phyloP scores from a whole-genome alignment of 2,888 invertebrate genomes.

The Pharmacophagus antenor region DNA sequence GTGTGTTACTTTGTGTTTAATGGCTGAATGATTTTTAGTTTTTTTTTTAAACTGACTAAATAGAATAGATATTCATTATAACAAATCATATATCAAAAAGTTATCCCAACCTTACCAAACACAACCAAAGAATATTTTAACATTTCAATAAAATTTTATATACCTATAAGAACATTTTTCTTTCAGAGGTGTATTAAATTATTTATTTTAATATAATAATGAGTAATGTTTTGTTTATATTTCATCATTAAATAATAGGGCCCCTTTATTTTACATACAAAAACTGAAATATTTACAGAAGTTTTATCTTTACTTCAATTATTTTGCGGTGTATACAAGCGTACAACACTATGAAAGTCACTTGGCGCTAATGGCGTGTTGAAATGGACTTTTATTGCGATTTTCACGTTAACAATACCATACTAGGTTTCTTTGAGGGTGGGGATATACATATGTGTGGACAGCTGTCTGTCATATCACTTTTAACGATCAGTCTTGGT shows the following conservation, averaged over 20 bases:
- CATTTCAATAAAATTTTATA: no score
- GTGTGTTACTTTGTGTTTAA: no score
- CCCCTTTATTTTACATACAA: background rate
- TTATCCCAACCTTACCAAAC: no score
- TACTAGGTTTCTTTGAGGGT: slow-evolving; percentile 34
- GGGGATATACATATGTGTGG: slow-evolving; percentile 14
- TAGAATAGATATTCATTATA: no score
- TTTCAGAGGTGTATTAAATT: no score
- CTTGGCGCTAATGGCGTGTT: slow-evolving; percentile 37
- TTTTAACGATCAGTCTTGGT: slow-evolving; percentile 16
- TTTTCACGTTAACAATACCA: slow-evolving; percentile 37
- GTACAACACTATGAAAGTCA: slow-evolving; percentile 19
- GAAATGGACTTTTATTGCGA: slow-evolving; percentile 38
- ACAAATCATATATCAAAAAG: no score
- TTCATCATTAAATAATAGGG: background rate
- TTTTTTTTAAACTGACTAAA: no score
- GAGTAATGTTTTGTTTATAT: background rate
- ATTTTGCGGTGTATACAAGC: background rate
- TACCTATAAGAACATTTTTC: no score
- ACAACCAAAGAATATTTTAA: no score
- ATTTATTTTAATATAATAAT: no score
- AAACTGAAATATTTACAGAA: no score
- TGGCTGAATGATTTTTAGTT: no score
- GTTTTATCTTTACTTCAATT: background rate
- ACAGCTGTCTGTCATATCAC: slow-evolving; percentile 25